Evolutionary conservation across 2,888 invertebrate genomes (phyloP).

Genomic region (Danaus chrysippus): DNA sequence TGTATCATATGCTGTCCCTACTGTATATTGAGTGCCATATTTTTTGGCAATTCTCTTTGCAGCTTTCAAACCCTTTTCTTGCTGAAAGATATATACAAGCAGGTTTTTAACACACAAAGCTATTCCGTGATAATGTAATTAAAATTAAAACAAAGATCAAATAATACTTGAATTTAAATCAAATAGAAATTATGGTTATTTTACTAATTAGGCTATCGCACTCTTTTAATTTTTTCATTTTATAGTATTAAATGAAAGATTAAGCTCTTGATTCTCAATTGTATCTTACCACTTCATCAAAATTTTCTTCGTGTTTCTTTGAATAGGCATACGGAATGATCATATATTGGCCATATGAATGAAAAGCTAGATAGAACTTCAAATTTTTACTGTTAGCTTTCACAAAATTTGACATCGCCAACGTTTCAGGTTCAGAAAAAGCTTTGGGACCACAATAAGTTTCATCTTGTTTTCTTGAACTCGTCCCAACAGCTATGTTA

Average conservation of each 20-base stretch:
- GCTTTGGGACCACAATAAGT: constrained; percentile 63
- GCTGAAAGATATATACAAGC: constrained; percentile 37
- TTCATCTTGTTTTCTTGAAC: constrained; percentile 30
- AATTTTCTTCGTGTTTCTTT: constrained; percentile 55
- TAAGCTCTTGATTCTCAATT: neutral
- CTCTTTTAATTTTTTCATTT: too few species aligned
- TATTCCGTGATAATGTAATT: neutral
- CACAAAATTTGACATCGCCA: constrained; percentile 60
- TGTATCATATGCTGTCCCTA: constrained; percentile 58
- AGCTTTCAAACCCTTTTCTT: constrained; percentile 38
- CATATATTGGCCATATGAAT: constrained; percentile 81
- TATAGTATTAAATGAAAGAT: too few species aligned
- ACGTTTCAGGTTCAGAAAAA: constrained; percentile 75
- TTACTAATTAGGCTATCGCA: too few species aligned
- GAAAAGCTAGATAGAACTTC: constrained; percentile 79
- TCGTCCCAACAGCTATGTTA: constrained; percentile 46
- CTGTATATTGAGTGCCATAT: constrained; percentile 43
- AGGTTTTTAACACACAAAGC: too few species aligned
- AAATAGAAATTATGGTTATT: too few species aligned
- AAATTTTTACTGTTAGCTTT: constrained; percentile 46
- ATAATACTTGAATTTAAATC: too few species aligned
- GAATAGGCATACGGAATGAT: constrained; percentile 77
- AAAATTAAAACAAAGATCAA: neutral
- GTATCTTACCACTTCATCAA: constrained; percentile 50
- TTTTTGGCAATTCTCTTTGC: constrained; percentile 31